Base-by-base conservation (phyloP, 2,797 vertebrate genomes). In the Carapus acus region DNA sequence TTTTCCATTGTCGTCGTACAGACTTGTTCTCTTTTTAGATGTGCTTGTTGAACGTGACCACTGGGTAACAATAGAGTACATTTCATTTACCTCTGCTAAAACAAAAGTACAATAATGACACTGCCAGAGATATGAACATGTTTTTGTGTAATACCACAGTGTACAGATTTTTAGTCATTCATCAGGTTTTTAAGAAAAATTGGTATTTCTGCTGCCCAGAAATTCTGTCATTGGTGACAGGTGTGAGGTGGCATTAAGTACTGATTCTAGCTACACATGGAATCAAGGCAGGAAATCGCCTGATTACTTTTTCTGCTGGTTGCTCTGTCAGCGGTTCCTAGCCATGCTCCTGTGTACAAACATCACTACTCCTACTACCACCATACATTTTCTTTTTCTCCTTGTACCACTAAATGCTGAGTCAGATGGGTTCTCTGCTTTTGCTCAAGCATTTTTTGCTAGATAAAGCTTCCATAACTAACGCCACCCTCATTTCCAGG, bases 211-310 rank as follows among this genome's bases (percentile, higher is more conserved):
- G 14, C 48, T 14, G 6, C 7, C 31, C 40, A n/a, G 11, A 40
- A 40, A 40, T 40, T 40, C 38, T 38, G 37, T 16, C 8, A 7
- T 17, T 38, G 44, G 9, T 21, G 50, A 14, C 24, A 47, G 23
- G 40, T 70, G 43, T 31, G 1, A 21, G 9, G 5, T 61, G 33
- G 23, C n/a, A 11, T 54, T 2, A 27, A 27, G 24, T 27, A 27
- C 24, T 27, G 24, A 33, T 4, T 33, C 8, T 12, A 21, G n/a
- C 16, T 33, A 15, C 13, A 20, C 45, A 49, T 66, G 72, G 75
- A 58, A 57, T 70, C 62, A 67, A 80, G 73, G 73, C 78, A 79
- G 57, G 77, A 81, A 82, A 82, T 81, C 13, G 13, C 62, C 65
- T 67, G 66, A 76, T 69, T 39, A 73, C 62, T 29, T 53, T 64